These are phyloP conservation scores for Sebastes nivosus DNA, from an alignment of 2,797 vertebrate genomes.

Conservation along the genomic window DNA sequence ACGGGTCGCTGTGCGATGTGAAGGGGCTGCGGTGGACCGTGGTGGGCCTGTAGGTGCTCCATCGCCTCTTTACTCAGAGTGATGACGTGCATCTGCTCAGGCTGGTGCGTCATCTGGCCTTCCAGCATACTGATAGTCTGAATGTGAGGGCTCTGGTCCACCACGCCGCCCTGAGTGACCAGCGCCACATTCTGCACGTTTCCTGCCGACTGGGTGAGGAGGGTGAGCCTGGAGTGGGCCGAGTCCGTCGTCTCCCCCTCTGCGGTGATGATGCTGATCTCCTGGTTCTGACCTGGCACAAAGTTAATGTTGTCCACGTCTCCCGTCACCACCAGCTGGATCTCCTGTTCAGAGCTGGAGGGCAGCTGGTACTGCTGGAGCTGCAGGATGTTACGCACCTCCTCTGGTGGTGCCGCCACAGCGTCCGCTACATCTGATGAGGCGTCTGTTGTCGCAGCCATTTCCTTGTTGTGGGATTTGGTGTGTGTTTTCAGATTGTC, in stretches of 20 bases:
- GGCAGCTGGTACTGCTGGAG: slow-evolving; percentile 91
- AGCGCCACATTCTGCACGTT: slow-evolving; percentile 88
- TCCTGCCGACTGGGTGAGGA: slow-evolving; percentile 85
- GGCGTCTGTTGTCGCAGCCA: slow-evolving; percentile 15
- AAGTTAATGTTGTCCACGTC: slow-evolving; percentile 90
- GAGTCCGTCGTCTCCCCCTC: slow-evolving; percentile 73
- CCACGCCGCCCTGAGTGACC: slow-evolving; percentile 79
- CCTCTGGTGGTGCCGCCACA: slow-evolving; percentile 53
- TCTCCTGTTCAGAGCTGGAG: slow-evolving; percentile 86
- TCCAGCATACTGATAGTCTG: slow-evolving; percentile 81
- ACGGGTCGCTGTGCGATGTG: slow-evolving; percentile 73
- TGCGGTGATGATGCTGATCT: slow-evolving; percentile 88
- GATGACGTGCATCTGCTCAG: slow-evolving; percentile 93
- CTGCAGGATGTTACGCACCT: slow-evolving; percentile 86
- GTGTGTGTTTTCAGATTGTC: slow-evolving; percentile 95
- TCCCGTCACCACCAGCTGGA: slow-evolving; percentile 91
- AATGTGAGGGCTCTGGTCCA: slow-evolving; percentile 80
- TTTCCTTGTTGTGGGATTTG: slow-evolving; percentile 94
- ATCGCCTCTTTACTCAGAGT: slow-evolving; percentile 93
- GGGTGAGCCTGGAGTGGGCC: slow-evolving; percentile 79
- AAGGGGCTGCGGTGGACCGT: slow-evolving; percentile 80
- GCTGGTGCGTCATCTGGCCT: slow-evolving; percentile 77
- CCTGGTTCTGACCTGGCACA: slow-evolving; percentile 80
- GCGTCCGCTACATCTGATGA: neutral
- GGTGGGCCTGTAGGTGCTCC: slow-evolving; percentile 89